These are phyloP conservation scores for Drosophila cognata DNA, from an alignment of 2,888 invertebrate species.

Conservation along the genomic window DNA sequence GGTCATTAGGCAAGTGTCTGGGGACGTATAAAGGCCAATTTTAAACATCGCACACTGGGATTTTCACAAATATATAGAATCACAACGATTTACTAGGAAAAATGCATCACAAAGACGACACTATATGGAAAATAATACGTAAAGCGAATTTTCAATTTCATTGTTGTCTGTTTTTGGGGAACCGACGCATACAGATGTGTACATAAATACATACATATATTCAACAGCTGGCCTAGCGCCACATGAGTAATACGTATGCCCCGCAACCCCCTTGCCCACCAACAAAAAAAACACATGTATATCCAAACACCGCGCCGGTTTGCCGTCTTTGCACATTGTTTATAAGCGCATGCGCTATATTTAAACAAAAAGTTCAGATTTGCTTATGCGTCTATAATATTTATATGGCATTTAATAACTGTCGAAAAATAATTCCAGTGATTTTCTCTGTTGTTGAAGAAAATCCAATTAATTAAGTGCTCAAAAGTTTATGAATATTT, in stretches of 20 bases:
- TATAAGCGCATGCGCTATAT: constrained; percentile 74
- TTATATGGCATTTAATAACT: constrained; percentile 14
- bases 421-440: constrained; percentile 3
- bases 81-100: constrained; percentile 35
- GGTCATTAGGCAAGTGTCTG: constrained; percentile 52
- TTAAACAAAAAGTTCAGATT: constrained; percentile 68
- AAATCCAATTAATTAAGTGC: neutral
- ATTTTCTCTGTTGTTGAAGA: neutral
- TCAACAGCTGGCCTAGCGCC: constrained; percentile 67
- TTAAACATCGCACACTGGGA: constrained; percentile 25
- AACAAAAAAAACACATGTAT: constrained; percentile 4
- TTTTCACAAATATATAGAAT: constrained; percentile 24
- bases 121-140: constrained; percentile 26
- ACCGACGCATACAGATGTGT: constrained; percentile 5
- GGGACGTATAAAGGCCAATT: constrained; percentile 54
- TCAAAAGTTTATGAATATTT: neutral
- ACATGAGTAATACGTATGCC: constrained; percentile 49
- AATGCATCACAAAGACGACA: constrained; percentile 27
- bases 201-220: constrained; percentile 15
- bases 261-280: neutral
- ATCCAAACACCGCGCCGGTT: constrained; percentile 33
- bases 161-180: constrained; percentile 40
- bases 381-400: constrained; percentile 38
- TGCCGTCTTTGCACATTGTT: constrained; percentile 63
- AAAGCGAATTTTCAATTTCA: constrained; percentile 33